Percentiles rank a stretch among this genome's conserved stretches.
These are phyloP conservation scores for Danionella dracula DNA, from an alignment of 2,797 vertebrate species.

Conservation along the genomic window DNA sequence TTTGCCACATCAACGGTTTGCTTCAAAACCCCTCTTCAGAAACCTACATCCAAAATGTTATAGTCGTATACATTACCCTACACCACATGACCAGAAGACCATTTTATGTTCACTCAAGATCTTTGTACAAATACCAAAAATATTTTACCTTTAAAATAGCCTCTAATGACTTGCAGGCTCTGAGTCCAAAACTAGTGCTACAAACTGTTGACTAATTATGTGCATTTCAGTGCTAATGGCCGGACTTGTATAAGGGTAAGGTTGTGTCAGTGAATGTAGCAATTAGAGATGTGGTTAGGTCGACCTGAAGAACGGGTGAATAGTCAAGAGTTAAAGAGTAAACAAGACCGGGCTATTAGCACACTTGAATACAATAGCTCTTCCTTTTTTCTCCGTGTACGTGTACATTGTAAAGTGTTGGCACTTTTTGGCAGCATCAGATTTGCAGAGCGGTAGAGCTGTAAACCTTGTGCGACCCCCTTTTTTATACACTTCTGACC, in stretches of 20 bases:
- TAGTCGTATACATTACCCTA: too few species aligned
- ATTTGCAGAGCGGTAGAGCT: slow-evolving; percentile 18
- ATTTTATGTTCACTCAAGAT: neutral
- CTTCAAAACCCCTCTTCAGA: too few species aligned
- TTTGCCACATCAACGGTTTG: too few species aligned
- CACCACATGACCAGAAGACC: neutral
- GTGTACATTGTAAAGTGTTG: slow-evolving; percentile 42
- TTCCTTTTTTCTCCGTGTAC: slow-evolving; percentile 31
- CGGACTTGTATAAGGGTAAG: slow-evolving; percentile 14
- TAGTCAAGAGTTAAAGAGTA: slow-evolving; percentile 35
- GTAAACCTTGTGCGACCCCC: slow-evolving; percentile 55
- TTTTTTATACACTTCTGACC: slow-evolving; percentile 52
- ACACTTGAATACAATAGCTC: slow-evolving; percentile 30
- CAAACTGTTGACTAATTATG: slow-evolving; percentile 30
- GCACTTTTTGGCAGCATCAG: slow-evolving; percentile 34
- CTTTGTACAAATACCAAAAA: neutral
- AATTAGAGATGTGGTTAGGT: slow-evolving; percentile 32
- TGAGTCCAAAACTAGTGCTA: slow-evolving; percentile 10
- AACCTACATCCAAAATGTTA: too few species aligned
- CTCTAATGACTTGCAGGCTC: too few species aligned
- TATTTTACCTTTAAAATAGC: too few species aligned
- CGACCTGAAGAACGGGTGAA: slow-evolving; percentile 37
- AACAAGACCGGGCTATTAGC: slow-evolving; percentile 22
- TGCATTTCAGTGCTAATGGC: slow-evolving; percentile 5
- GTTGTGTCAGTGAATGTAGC: slow-evolving; percentile 18